Conservation (phyloP, 2,888 invertebrate species). For the Amorpha juglandis region DNA sequence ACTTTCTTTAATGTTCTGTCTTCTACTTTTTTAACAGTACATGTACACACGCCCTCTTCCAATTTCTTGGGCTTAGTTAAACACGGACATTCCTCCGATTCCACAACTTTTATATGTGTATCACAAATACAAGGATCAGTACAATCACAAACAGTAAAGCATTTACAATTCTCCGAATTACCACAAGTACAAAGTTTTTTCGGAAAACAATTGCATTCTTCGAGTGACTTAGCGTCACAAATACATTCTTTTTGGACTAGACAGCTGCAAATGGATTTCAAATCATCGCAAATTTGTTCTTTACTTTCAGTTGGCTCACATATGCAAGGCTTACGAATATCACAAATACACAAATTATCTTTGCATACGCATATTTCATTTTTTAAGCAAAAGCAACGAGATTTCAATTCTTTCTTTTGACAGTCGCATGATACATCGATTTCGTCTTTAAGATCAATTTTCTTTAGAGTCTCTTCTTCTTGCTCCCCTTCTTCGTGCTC, state of each 20-base stretch:
- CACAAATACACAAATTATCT: constrained; percentile 60
- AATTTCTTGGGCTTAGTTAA: constrained; percentile 45
- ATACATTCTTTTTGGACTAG: constrained; percentile 51
- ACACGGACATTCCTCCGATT: constrained; percentile 57
- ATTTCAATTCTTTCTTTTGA: constrained; percentile 55
- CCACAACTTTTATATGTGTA: constrained; percentile 35
- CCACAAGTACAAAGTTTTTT: constrained; percentile 61
- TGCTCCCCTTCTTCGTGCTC: constrained; percentile 36
- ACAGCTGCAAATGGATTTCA: constrained; percentile 61
- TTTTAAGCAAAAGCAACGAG: constrained; percentile 58
- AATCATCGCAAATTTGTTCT: constrained; percentile 51
- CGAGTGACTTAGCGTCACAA: constrained; percentile 47
- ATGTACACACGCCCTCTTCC: constrained; percentile 51
- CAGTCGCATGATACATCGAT: constrained; percentile 58
- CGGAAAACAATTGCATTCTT: constrained; percentile 61
- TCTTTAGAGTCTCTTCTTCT: constrained; percentile 29
- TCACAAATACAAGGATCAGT: constrained; percentile 66
- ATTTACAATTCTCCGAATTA: constrained; percentile 66
- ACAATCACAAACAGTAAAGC: constrained; percentile 63
- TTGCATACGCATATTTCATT: constrained; percentile 62
- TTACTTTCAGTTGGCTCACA: constrained; percentile 56
- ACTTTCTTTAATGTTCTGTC: constrained; percentile 59
- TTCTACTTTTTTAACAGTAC: constrained; percentile 47
- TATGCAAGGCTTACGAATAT: constrained; percentile 55
- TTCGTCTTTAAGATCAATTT: constrained; percentile 30